A percentile compares a stretch with the other conserved stretches of the same genome.
Evolutionary conservation across 1,140 invertebrate species (phyloP).

Genomic region (Drosophila varians): DNA sequence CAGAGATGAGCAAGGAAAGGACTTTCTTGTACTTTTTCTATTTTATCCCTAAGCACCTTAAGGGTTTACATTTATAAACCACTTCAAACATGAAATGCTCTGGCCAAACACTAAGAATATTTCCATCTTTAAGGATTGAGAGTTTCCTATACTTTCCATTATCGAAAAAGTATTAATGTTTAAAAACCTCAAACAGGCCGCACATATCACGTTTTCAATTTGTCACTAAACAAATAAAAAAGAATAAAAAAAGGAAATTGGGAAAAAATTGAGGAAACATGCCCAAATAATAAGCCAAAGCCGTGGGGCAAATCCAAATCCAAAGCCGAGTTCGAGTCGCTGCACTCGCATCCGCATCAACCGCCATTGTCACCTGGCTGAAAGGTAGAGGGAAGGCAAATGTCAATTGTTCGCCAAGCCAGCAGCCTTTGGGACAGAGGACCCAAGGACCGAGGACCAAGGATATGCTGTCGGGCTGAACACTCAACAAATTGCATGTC

Average conservation of each 20-base stretch:
- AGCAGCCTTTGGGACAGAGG: constrained; percentile 18
- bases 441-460: constrained; percentile 20
- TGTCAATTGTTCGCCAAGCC: constrained; percentile 62
- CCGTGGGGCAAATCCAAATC: constrained; percentile 33
- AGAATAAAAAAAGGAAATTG: constrained; percentile 5
- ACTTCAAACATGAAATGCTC: not conserved
- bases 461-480: constrained; percentile 39
- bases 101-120: not conserved
- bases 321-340: constrained; percentile 49
- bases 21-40: not conserved
- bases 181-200: constrained; percentile 33
- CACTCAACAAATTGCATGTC: constrained; percentile 78
- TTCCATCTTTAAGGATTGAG: not conserved
- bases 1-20: constrained; percentile 5
- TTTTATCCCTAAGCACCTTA: not conserved
- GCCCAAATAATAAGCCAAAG: constrained; percentile 64
- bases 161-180: constrained; percentile 12
- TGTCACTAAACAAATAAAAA: constrained; percentile 24
- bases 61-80: not conserved
- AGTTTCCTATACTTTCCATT: constrained; percentile 3
- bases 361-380: constrained; percentile 58
- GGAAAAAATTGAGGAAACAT: constrained; percentile 29
- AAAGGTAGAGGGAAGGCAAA: constrained; percentile 18
- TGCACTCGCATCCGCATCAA: constrained; percentile 60
- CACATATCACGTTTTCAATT: constrained; percentile 49